These are phyloP conservation scores for Antheraea mylitta DNA, from an alignment of 1,140 invertebrate genomes.

Conservation along the genomic window DNA sequence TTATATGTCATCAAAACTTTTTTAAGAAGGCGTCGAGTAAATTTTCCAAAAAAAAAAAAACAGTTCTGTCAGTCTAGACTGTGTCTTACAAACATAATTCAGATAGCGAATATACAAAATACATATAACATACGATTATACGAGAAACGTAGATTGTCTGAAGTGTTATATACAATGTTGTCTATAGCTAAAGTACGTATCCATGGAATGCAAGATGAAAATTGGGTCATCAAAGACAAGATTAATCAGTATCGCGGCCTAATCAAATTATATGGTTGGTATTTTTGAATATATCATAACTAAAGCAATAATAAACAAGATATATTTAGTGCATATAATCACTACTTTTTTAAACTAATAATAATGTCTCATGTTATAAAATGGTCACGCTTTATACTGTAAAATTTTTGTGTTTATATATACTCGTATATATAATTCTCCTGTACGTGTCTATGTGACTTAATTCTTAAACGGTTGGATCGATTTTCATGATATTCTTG, in stretches of 20 bases:
- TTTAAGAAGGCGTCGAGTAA: not conserved
- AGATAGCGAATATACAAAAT: not conserved
- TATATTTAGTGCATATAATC: too few relatives aligned
- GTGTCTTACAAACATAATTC: not conserved
- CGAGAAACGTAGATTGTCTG: not conserved
- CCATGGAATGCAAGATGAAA: conserved; percentile 80
- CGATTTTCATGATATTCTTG: too few relatives aligned
- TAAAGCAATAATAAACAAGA: too few relatives aligned
- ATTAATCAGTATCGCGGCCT: conserved; percentile 82
- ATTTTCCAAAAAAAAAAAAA: not conserved
- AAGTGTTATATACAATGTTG: conserved; percentile 68
- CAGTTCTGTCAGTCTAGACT: not conserved
- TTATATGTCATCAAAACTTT: not conserved
- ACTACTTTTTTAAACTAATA: too few relatives aligned
- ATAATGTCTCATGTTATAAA: too few relatives aligned
- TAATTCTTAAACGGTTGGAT: too few relatives aligned
- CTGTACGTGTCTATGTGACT: too few relatives aligned
- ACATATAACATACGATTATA: not conserved
- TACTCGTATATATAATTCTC: too few relatives aligned
- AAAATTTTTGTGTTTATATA: too few relatives aligned
- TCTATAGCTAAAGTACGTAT: conserved; percentile 78
- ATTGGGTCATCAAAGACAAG: conserved; percentile 82
- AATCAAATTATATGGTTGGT: conserved; percentile 80
- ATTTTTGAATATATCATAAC: not conserved
- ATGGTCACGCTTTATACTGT: too few relatives aligned